Evolutionary conservation across 2,113 vertebrate genomes (phyloP).

Genomic region (Anser cygnoides): DNA sequence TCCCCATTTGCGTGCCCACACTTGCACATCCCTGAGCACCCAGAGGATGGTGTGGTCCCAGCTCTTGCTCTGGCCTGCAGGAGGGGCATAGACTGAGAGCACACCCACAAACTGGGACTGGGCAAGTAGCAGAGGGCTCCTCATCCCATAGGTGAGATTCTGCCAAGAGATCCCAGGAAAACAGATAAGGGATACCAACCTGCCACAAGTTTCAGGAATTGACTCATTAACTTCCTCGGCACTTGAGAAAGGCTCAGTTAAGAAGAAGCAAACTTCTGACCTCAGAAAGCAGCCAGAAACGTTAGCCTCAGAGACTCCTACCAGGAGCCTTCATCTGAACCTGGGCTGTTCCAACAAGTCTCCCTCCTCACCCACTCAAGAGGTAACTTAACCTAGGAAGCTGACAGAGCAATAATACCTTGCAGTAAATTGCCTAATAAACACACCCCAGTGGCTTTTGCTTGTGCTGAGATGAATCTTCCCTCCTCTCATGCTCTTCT

Average conservation of each 20-base stretch:
- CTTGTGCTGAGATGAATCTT: neutral
- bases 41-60: neutral
- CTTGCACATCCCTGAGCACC: neutral
- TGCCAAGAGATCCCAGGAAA: neutral
- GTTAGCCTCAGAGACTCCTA: neutral
- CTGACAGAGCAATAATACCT: constrained; percentile 3
- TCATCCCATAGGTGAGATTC: neutral
- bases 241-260: neutral
- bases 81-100: neutral
- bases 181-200: neutral
- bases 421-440: constrained; percentile 19
- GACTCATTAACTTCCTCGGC: neutral
- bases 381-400: neutral
- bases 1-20: neutral
- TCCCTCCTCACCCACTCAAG: constrained; percentile 33
- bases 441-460: neutral
- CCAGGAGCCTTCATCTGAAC: neutral
- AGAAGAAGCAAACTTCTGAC: constrained; percentile 48
- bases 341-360: constrained; percentile 55
- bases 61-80: neutral
- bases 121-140: neutral
- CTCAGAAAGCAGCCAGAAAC: constrained; percentile 14
- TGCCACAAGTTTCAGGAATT: constrained; percentile 39
- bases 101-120: neutral
- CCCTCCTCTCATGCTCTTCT: neutral